Evolutionary conservation across 1,140 invertebrate species (phyloP).

Genomic region (Ditylenchus dipsaci): DNA sequence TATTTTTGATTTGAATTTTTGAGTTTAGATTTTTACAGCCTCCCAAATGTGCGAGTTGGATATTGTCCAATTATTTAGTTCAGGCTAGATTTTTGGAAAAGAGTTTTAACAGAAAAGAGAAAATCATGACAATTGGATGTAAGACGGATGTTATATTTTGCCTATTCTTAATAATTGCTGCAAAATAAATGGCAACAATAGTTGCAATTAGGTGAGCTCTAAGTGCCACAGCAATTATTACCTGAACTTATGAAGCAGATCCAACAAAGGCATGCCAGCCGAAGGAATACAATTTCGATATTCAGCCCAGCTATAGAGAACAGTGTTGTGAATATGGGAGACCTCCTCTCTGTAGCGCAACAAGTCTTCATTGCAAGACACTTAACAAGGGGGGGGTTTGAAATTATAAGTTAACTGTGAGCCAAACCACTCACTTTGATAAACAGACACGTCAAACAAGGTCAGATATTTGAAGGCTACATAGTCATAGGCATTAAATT

Average conservation of each 20-base stretch:
- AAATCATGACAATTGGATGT: too few relatives aligned
- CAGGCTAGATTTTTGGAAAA: too few relatives aligned
- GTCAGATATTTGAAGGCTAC: slow-evolving; percentile 38
- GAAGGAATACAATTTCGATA: neutral
- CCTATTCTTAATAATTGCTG: too few relatives aligned
- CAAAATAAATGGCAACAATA: too few relatives aligned
- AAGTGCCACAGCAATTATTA: neutral
- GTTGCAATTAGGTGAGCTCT: neutral
- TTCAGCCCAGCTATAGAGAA: slow-evolving; percentile 18
- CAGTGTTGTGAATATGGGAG: neutral
- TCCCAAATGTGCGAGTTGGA: too few relatives aligned
- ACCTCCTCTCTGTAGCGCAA: slow-evolving; percentile 17
- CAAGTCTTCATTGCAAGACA: neutral
- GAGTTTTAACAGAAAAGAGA: too few relatives aligned
- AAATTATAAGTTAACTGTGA: too few relatives aligned
- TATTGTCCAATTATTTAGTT: too few relatives aligned
- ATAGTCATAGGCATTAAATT: slow-evolving; percentile 36
- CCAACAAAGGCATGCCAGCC: neutral
- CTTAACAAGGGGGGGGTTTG: slow-evolving; percentile 2
- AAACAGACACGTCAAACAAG: slow-evolving; percentile 22
- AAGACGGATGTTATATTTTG: too few relatives aligned
- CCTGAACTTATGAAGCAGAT: neutral
- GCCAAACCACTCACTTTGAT: slow-evolving; percentile 6
- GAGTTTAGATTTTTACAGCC: too few relatives aligned
- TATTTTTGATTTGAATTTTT: too few relatives aligned